Evolutionary conservation across 37 sponge, comb jelly and placozoan species (phyloP).

Genomic region (Mnemiopsis leidyi): DNA sequence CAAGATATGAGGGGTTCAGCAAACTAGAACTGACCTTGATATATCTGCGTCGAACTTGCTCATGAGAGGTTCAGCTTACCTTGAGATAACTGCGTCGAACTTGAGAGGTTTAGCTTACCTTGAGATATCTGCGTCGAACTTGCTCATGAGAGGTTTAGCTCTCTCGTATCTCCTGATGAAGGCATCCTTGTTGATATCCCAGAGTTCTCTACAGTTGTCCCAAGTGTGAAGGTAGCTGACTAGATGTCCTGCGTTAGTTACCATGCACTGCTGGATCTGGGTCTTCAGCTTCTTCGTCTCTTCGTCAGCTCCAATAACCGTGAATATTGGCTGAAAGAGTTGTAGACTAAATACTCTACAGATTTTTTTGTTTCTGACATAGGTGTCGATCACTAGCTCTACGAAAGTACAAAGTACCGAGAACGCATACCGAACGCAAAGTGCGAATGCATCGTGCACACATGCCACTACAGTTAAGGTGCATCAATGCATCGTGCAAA

Average conservation of each 20-base stretch:
- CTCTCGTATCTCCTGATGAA: conserved; percentile 91
- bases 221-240: conserved; percentile 65
- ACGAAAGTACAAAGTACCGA: too few species aligned
- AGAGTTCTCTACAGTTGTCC: conserved; percentile 71
- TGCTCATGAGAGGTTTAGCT: conserved; percentile 78
- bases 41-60: conserved; percentile 81
- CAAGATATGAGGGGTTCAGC: too few species aligned
- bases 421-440: too few species aligned
- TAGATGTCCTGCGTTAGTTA: conserved; percentile 69
- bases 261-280: conserved; percentile 75
- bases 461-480: too few species aligned
- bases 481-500: too few species aligned
- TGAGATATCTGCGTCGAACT: conserved; percentile 83
- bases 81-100: too few species aligned
- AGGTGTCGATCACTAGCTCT: too few species aligned
- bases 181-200: conserved; percentile 81
- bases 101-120: too few species aligned
- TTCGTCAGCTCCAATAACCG: conserved; percentile 83
- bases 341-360: too few species aligned
- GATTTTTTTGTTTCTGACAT: too few species aligned
- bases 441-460: too few species aligned
- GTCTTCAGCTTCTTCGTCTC: conserved; percentile 85
- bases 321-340: conserved; percentile 74
- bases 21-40: conserved; percentile 60
- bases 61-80: conserved; percentile 76